Evolutionary conservation across 1,140 invertebrate genomes (phyloP), one percentile per base, ranked within the genome.

Genomic region (Leptopilina clavipes): DNA sequence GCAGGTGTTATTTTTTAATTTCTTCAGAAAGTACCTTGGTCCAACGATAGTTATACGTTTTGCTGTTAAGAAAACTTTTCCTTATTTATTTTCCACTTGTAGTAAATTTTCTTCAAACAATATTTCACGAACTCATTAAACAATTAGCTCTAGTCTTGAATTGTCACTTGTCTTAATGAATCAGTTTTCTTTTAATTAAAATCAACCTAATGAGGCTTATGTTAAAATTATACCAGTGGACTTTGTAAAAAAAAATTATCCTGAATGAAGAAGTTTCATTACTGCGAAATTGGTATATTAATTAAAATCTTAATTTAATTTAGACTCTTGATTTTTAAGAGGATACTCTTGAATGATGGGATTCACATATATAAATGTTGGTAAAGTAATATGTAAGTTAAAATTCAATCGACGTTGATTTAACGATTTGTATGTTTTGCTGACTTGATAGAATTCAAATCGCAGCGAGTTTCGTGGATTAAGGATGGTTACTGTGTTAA

Each of bases 361-460:
- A 31, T 31, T 31, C 25, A 31, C 5, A 31, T 1, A 31, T 31
- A 5, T 31, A 31, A 1, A 31, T 31, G 5, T 31, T 31, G n/a
- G n/a, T n/a, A n/a, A n/a, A n/a, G n/a, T n/a, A 31, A 31, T 31
- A 31, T 65, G 11, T 37, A 25, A 37, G 25, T 31, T 6, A 37
- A 37, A 65, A n/a, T 65, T 3, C 59, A 65, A 31, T 65, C 22
- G 59, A 65, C 59, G n/a, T 65, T 12, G 59, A 65, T 65, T 65
- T 59, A 25, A 65, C 0, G 22, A 37, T 11, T 12, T n/a, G 22
- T 22, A 19, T 37, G 19, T 37, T 65, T 65, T 14, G 59, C 25
- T 65, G 59, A 65, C 11, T 65, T 65, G 59, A 14, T 37, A n/a
- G 19, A 65, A 65, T 65, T 65, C 22, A 65, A 31, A 65, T 37